Percentiles rank a stretch among this genome's conserved stretches.
Evolutionary conservation across 2,888 invertebrate genomes (phyloP).

Genomic region (Caenorhabditis afra): DNA sequence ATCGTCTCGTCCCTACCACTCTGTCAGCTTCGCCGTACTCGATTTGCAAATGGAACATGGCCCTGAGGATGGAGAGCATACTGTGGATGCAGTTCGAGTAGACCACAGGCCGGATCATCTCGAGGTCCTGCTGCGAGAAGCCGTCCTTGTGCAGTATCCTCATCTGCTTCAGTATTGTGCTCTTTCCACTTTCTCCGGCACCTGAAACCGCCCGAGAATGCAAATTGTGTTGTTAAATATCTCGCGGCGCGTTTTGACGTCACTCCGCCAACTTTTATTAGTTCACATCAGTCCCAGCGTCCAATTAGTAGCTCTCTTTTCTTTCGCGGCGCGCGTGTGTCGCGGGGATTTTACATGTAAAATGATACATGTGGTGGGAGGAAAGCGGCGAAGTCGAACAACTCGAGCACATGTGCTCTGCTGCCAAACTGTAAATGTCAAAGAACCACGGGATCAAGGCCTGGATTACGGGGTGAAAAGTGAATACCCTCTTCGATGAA

Average conservation of each 20-base stretch:
- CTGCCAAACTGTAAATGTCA: too few relatives aligned
- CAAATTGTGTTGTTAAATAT: constrained; percentile 20
- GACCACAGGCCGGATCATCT: constrained; percentile 99
- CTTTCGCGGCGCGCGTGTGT: background rate
- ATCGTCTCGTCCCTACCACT: constrained; percentile 86
- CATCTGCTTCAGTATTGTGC: constrained; percentile 99
- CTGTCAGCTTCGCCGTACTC: constrained; percentile 96
- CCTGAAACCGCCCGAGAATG: constrained; percentile 83
- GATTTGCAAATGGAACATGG: constrained; percentile 99
- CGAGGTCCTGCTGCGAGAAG: constrained; percentile 99
- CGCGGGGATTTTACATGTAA: constrained; percentile 15
- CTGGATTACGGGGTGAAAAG: too few relatives aligned
- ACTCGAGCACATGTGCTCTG: too few relatives aligned
- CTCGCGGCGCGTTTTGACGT: constrained; percentile 48
- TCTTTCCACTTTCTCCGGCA: constrained; percentile 99
- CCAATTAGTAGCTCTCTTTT: constrained; percentile 37
- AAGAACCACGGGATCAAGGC: too few relatives aligned
- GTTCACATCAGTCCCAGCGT: constrained; percentile 37
- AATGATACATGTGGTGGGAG: constrained; percentile 24
- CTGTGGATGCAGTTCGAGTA: constrained; percentile 98
- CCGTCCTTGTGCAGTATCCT: constrained; percentile 99
- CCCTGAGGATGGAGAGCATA: constrained; percentile 98
- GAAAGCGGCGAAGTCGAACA: too few relatives aligned
- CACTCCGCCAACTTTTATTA: constrained; percentile 39
- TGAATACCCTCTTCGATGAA: too few relatives aligned